Conservation (phyloP, 2,888 invertebrate species). For the Hydraecia micacea region DNA sequence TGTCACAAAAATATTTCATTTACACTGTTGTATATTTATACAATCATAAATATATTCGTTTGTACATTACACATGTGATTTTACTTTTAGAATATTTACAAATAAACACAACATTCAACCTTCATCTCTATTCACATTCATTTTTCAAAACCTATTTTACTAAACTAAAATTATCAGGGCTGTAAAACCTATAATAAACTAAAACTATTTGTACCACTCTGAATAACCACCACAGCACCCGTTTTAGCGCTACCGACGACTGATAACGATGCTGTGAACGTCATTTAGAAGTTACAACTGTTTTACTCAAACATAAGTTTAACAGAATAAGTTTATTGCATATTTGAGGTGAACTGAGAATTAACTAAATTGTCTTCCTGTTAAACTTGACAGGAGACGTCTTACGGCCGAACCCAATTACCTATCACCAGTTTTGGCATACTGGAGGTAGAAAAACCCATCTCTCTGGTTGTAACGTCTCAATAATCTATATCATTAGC, state of each 20-base stretch:
- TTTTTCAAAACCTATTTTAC: slow-evolving; percentile 72
- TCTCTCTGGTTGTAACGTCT: no score
- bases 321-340: slow-evolving; percentile 63
- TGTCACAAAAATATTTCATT: slow-evolving; percentile 89
- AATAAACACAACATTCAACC: slow-evolving; percentile 84
- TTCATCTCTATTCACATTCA: slow-evolving; percentile 82
- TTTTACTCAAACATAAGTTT: slow-evolving; percentile 65
- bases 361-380: slow-evolving; percentile 18
- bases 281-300: slow-evolving; percentile 47
- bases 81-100: slow-evolving; percentile 85
- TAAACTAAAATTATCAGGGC: slow-evolving; percentile 81
- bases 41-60: slow-evolving; percentile 87
- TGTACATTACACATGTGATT: slow-evolving; percentile 87
- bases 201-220: slow-evolving; percentile 68
- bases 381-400: slow-evolving; percentile 2
- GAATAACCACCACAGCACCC: slow-evolving; percentile 51
- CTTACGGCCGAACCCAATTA: background rate
- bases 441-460: no score
- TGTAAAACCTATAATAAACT: slow-evolving; percentile 82
- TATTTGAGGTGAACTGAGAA: slow-evolving; percentile 66
- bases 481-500: no score
- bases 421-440: no score
- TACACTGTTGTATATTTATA: slow-evolving; percentile 83
- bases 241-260: background rate
- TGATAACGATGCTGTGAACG: slow-evolving; percentile 24